Conservation (phyloP, 2,113 vertebrate genomes). For the Toxostoma redivivum region DNA sequence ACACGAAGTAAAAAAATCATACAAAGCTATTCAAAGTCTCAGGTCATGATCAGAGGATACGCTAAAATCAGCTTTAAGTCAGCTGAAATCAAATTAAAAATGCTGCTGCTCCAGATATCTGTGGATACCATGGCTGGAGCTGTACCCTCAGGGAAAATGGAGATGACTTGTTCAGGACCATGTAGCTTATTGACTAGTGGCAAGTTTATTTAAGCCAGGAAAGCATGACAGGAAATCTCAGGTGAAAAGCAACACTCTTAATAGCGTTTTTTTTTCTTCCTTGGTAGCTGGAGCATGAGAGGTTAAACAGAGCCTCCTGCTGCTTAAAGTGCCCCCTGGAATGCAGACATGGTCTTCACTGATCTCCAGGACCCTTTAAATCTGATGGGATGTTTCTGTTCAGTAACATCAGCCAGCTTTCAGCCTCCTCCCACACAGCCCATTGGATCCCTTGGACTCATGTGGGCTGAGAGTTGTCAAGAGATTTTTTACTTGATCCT, state of each 20-base stretch:
- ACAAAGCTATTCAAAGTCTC: neutral
- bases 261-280: neutral
- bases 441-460: neutral
- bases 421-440: neutral
- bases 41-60: neutral
- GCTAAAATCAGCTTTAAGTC: neutral
- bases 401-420: neutral
- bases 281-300: neutral
- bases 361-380: neutral
- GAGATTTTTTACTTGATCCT: neutral
- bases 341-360: neutral
- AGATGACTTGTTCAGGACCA: neutral
- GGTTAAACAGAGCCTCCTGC: neutral
- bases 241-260: neutral
- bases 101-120: neutral
- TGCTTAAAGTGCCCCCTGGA: neutral
- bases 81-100: neutral
- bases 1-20: neutral
- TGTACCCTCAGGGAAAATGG: neutral
- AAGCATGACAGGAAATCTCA: neutral
- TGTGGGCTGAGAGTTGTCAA: neutral
- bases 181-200: fast-evolving
- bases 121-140: neutral
- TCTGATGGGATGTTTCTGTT: neutral
- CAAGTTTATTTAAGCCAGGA: neutral